phyloP scores from a whole-genome alignment of 2,797 vertebrate genomes.

The Crocodylus rhombifer region DNA sequence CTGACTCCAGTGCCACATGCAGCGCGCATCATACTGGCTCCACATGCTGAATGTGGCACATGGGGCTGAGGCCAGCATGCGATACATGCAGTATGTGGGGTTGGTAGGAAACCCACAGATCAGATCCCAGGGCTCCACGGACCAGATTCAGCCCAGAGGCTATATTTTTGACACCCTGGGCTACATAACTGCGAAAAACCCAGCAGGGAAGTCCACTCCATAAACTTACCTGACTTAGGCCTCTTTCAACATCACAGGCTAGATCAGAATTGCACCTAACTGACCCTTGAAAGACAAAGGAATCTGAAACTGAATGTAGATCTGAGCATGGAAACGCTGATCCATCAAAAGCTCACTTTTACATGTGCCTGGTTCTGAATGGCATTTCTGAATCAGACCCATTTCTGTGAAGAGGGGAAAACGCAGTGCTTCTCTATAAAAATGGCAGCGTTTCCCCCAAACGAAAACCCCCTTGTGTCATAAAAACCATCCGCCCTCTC shows the following conservation, averaged over 20 bases:
- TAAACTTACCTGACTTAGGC: neutral
- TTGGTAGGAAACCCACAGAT: no score
- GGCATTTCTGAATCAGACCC: neutral
- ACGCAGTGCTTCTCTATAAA: no score
- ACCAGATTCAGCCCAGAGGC: no score
- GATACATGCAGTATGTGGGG: no score
- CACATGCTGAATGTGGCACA: no score
- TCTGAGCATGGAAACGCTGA: neutral
- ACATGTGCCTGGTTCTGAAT: rapidly evolving
- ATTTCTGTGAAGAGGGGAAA: neutral
- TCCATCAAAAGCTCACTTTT: neutral
- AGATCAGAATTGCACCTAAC: neutral
- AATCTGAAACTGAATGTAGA: neutral
- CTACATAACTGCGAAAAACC: neutral
- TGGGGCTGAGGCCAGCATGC: no score
- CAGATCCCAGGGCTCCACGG: no score
- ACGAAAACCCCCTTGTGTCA: neutral
- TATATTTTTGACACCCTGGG: no score
- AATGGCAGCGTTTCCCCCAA: no score
- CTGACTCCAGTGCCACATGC: no score
- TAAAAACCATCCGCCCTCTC: neutral
- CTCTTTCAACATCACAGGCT: neutral
- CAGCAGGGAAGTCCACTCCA: rapidly evolving
- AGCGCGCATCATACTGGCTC: no score
- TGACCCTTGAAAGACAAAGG: neutral